phyloP scores from a whole-genome alignment of 2,888 invertebrate species.

The Prosapia bicincta region DNA sequence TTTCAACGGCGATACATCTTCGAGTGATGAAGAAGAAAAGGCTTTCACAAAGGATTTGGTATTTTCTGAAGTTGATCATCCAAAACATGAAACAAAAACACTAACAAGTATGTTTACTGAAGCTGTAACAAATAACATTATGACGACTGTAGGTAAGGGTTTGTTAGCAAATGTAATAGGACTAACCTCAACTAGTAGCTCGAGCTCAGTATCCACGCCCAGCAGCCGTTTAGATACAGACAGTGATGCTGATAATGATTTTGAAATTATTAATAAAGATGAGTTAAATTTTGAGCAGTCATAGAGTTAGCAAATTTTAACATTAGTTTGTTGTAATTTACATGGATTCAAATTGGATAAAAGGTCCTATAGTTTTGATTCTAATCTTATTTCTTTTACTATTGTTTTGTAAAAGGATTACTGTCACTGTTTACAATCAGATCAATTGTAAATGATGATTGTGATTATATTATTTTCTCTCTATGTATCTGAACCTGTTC shows the following conservation, averaged over 20 bases:
- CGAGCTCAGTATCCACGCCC: background rate
- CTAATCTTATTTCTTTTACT: no score
- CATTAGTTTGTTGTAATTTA: background rate
- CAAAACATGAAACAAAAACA: background rate
- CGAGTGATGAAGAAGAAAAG: slow-evolving; percentile 44
- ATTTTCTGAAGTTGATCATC: slow-evolving; percentile 41
- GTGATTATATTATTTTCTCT: no score
- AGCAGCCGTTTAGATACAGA: slow-evolving; percentile 10
- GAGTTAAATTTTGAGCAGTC: background rate
- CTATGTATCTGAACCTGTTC: no score
- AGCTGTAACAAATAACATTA: slow-evolving; percentile 14
- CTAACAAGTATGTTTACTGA: background rate
- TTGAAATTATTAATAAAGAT: slow-evolving; percentile 22
- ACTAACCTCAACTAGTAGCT: background rate
- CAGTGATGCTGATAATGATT: slow-evolving; percentile 11
- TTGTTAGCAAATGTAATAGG: slow-evolving; percentile 12
- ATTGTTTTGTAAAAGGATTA: no score
- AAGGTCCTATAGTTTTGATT: no score
- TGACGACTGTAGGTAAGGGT: slow-evolving; percentile 3
- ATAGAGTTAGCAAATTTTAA: background rate
- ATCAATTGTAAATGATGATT: no score
- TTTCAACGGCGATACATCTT: slow-evolving; percentile 47
- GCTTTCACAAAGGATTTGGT: slow-evolving; percentile 42
- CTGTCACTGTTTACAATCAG: no score
- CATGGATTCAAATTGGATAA: background rate